Evolutionary conservation across 2,113 vertebrate species (phyloP), one percentile per base, ranked within the genome.

Genomic region (Nesogale talazaci): DNA sequence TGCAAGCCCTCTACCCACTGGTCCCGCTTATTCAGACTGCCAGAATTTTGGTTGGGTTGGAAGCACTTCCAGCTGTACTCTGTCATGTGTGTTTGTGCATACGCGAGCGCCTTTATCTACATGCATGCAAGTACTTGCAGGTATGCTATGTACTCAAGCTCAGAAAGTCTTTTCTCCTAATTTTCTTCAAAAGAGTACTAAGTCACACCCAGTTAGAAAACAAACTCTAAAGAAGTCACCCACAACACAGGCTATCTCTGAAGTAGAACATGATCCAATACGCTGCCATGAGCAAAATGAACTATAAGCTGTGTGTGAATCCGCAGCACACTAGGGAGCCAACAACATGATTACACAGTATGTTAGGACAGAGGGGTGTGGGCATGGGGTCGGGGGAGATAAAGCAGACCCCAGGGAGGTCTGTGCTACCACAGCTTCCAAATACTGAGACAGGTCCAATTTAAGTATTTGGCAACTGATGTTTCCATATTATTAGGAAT

Each of bases 161-260:
- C 57, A n/a, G 57, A 42, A 38, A 72, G 23, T 63, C 38, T 7
- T 10, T 22, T 57, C 17, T 57, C 52, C 17, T 34, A 72, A 25
- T 38, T 91, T 94, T 85, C 56, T 77, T 29, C 57, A 86, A 83
- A 89, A 69, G 56, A 83, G 75, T 67, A 70, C 76, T 67, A 83
- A 90, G 90, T 22, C 83, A 95, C 19, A 17, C 94, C 94, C 86
- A 83, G 95, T 89, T 94, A 74, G 82, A 88, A 95, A 92, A 74
- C 76, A 94, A 93, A 61, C 92, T 4, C 0, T 27, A 88, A 90
- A 90, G 86, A 90, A 93, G 92, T 95, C 77, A 74, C 83, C 90
- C 46, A 61, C 59, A 61, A 83, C 95, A 91, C 86, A 78, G 56
- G 34, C 86, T 69, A 29, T 87, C 85, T 83, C 88, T 31, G 25